These are phyloP conservation scores for Camponotus floridanus DNA, from an alignment of 1,140 invertebrate species.

Conservation along the genomic window DNA sequence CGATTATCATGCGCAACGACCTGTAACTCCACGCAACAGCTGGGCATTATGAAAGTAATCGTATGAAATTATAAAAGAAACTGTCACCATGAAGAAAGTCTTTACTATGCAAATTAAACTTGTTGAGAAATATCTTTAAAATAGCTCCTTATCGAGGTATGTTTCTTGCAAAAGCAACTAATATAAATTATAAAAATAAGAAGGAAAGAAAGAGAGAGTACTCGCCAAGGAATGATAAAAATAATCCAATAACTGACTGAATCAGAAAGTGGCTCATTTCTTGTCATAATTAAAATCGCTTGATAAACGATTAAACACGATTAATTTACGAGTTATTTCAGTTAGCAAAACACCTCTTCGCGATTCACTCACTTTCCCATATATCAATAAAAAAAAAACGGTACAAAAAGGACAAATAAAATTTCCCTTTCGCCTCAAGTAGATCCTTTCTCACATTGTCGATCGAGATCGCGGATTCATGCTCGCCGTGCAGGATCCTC, in stretches of 20 bases:
- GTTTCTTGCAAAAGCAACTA: neutral
- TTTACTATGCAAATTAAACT: slow-evolving; percentile 25
- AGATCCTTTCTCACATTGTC: neutral
- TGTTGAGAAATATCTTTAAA: slow-evolving; percentile 8
- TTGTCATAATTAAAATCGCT: slow-evolving; percentile 9
- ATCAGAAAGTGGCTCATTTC: neutral
- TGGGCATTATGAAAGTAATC: slow-evolving; percentile 55
- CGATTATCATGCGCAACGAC: slow-evolving; percentile 50
- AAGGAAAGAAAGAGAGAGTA: neutral
- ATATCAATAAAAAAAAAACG: neutral
- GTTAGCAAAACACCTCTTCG: neutral
- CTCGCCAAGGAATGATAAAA: neutral
- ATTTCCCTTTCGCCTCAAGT: neutral
- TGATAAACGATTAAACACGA: neutral
- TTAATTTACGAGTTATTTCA: neutral
- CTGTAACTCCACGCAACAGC: slow-evolving; percentile 23
- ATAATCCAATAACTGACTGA: neutral
- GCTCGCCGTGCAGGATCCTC: neutral
- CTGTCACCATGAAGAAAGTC: slow-evolving; percentile 20
- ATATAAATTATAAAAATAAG: neutral
- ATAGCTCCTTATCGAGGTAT: slow-evolving; percentile 1
- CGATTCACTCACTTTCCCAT: slow-evolving; percentile 42
- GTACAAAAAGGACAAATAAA: neutral
- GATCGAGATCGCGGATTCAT: neutral
- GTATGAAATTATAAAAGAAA: slow-evolving; percentile 36